Percentiles rank a stretch among this genome's conserved stretches.
phyloP scores from a whole-genome alignment of 2,888 invertebrate genomes.

The Nemoura dubitans region DNA sequence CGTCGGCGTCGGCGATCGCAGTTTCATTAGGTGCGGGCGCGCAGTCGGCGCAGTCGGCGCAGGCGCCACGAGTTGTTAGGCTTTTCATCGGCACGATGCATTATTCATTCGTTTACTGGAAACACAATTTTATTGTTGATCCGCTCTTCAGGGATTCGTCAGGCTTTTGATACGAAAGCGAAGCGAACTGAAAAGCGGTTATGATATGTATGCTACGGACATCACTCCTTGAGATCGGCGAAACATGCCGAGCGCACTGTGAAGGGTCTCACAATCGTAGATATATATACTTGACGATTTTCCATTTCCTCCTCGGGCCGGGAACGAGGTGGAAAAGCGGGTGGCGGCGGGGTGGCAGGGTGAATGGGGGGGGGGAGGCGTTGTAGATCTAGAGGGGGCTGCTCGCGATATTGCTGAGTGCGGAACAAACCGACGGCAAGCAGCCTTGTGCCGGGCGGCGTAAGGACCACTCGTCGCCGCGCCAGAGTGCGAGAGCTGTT shows the following conservation, averaged over 20 bases:
- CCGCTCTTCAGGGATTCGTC: neutral
- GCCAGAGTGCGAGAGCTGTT: constrained; percentile 13
- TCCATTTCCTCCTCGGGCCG: constrained; percentile 21
- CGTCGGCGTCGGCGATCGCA: neutral
- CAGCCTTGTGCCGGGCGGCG: neutral
- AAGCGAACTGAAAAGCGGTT: constrained; percentile 24
- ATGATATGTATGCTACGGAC: constrained; percentile 31
- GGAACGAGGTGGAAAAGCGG: neutral
- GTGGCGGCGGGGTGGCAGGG: neutral
- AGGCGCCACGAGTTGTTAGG: neutral
- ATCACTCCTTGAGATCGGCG: neutral
- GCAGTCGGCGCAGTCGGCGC: neutral
- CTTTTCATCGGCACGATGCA: constrained; percentile 18
- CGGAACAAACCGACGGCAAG: constrained; percentile 13
- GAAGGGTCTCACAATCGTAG: constrained; percentile 18
- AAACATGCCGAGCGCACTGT: constrained; percentile 18
- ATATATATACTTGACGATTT: constrained; percentile 29
- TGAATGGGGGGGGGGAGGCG: neutral
- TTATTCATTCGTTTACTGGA: constrained; percentile 31
- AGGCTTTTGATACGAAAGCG: constrained; percentile 1
- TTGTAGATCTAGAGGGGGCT: neutral
- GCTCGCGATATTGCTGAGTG: neutral
- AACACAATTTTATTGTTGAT: constrained; percentile 33
- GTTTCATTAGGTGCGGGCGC: neutral
- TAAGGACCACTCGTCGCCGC: constrained; percentile 14